These are phyloP conservation scores for Heteronetta atricapilla DNA, from an alignment of 2,113 vertebrate species.

Conservation along the genomic window DNA sequence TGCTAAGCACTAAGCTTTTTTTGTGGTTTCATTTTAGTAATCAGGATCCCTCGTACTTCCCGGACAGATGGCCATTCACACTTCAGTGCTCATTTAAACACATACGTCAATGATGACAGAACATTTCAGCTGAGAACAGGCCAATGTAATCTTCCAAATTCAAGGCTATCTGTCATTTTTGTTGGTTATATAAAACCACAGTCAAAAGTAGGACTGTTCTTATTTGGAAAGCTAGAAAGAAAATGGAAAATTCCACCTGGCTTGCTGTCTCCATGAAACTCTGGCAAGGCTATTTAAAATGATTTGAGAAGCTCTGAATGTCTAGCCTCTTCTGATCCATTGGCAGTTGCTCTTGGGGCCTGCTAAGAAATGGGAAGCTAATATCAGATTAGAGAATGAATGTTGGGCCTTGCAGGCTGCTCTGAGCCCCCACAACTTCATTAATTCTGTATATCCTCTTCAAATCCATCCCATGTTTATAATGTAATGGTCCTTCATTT, in stretches of 20 bases:
- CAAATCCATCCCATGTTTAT: neutral
- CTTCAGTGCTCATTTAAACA: conserved; percentile 66
- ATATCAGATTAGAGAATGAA: conserved; percentile 1
- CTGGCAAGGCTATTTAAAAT: neutral
- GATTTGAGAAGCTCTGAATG: conserved; percentile 9
- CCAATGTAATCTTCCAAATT: conserved; percentile 69
- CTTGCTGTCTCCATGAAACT: neutral
- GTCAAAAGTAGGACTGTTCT: conserved; percentile 32
- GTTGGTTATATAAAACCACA: conserved; percentile 67
- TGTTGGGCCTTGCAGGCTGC: neutral
- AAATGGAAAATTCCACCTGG: conserved; percentile 57
- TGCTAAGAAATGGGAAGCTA: conserved; percentile 20
- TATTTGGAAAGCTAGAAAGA: conserved; percentile 21
- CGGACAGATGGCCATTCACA: conserved; percentile 77
- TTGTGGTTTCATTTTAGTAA: conserved; percentile 55
- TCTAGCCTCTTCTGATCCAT: conserved; percentile 16
- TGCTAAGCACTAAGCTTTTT: conserved; percentile 22
- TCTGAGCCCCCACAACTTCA: neutral
- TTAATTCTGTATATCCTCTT: neutral
- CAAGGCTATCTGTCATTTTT: conserved; percentile 72
- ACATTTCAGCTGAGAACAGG: conserved; percentile 70
- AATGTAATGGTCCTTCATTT: neutral
- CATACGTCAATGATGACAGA: conserved; percentile 76
- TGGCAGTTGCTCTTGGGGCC: neutral
- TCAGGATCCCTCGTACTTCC: conserved; percentile 55